Conservation (phyloP, 2,113 vertebrate species). For the Labeo rohita region DNA sequence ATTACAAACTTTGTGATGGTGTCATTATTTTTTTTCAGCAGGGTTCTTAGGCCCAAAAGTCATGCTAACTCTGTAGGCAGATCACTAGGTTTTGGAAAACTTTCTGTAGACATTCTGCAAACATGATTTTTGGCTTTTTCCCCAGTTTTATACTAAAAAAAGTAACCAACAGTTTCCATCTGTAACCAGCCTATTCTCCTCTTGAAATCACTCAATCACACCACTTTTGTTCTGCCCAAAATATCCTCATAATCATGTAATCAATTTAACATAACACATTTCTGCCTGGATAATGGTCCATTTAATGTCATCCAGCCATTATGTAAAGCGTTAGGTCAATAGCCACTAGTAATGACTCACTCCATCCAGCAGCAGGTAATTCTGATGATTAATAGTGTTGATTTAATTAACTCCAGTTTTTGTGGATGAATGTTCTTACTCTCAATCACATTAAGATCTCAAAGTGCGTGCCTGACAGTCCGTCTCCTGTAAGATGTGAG, state of each 20-base stretch:
- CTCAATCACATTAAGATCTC: not conserved
- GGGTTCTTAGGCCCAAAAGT: too few species aligned
- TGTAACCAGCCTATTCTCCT: not conserved
- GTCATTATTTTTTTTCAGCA: too few species aligned
- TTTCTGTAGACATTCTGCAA: not conserved
- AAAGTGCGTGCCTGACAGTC: not conserved
- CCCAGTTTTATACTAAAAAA: not conserved
- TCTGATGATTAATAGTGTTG: conserved; percentile 25
- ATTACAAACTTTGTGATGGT: too few species aligned
- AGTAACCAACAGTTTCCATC: not conserved
- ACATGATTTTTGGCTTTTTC: not conserved
- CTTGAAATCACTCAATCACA: not conserved
- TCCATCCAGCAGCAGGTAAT: not conserved
- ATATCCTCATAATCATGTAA: not conserved
- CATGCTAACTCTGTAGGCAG: not conserved
- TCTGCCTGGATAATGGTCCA: not conserved
- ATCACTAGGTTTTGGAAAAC: not conserved
- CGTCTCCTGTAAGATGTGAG: not conserved
- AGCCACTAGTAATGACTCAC: conserved; percentile 6
- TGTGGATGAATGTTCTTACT: not conserved
- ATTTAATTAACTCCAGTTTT: conserved; percentile 9
- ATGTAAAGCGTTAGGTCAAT: conserved; percentile 14
- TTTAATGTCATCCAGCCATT: conserved; percentile 2
- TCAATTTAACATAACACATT: not conserved
- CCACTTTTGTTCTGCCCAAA: not conserved